phyloP scores from a whole-genome alignment of 2,113 vertebrate genomes.

The Tupaia tana region DNA sequence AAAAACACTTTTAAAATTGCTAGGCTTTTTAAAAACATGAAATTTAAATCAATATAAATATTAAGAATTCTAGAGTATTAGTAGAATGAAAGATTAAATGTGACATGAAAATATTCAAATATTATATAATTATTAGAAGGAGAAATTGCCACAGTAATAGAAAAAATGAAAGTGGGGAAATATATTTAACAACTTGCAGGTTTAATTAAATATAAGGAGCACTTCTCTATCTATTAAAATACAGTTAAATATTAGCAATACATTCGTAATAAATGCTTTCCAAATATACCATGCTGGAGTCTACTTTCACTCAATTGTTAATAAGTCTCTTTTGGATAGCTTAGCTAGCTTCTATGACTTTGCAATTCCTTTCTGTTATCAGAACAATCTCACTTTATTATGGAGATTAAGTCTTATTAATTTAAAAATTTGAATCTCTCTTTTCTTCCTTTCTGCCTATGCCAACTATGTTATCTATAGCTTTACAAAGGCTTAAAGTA shows the following conservation, averaged over 20 bases:
- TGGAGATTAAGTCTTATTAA: background rate
- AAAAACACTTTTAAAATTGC: background rate
- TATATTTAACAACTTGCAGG: background rate
- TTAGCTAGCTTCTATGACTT: background rate
- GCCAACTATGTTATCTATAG: background rate
- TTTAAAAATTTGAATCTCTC: background rate
- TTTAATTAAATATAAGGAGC: background rate
- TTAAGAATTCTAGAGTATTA: background rate
- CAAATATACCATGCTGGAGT: background rate
- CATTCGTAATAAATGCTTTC: background rate
- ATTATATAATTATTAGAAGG: background rate
- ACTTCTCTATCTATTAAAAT: background rate
- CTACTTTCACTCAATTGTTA: background rate
- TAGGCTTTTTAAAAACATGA: background rate
- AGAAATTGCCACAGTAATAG: background rate
- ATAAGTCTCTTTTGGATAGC: background rate
- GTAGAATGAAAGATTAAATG: background rate
- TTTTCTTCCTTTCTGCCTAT: background rate
- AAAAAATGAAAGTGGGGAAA: background rate
- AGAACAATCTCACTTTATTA: background rate
- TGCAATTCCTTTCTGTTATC: background rate
- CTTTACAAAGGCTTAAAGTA: background rate
- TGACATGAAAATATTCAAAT: background rate
- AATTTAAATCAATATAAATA: conserved; percentile 22
- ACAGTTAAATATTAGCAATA: background rate